Evolutionary conservation across 2,113 vertebrate species (phyloP), one percentile per base, ranked within the genome.

Genomic region (Strix uralensis): DNA sequence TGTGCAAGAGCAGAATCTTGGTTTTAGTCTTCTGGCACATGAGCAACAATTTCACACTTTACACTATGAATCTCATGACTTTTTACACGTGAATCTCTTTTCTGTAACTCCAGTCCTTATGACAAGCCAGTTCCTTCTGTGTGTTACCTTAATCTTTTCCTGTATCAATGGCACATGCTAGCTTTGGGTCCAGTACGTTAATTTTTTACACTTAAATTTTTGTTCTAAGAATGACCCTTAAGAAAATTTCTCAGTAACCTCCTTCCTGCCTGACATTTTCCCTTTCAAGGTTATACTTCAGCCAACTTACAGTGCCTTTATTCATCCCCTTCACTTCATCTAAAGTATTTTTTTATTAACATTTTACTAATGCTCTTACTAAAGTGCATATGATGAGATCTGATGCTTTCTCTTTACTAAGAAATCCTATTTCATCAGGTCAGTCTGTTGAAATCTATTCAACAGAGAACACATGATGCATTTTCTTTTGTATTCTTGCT

Each of bases 71-170:
- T 47, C 38, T 71, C 58, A 22, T 26, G 18, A 29, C 21, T 61
- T 86, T 44, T 72, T 19, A 47, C 29, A 27, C n/a, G 10, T 15
- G 18, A 61, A 59, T 66, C 26, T 69, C n/a, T 36, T n/a, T 83
- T 82, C 44, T 49, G 1, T 42, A 36, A 49, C 30, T 61, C 21
- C 25, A 34, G 47, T 20, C 52, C 30, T 67, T 47, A 34, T 0
- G 26, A 55, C 0, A 0, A 42, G 9, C 4, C 34, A 29, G 40
- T 27, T 59, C 52, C 61, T 59, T 10, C 85, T 36, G 20, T 23
- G 34, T 7, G 30, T 42, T 54, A 10, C 52, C 25, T 79, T 32
- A 25, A 23, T 27, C 25, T 61, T 54, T 27, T 34, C 25, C 84
- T 42, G 21, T 54, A 29, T 14, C 8, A 8, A 32, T 10, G 40